Evolutionary conservation across 2,888 invertebrate species (phyloP), one percentile per base, ranked within the genome.

Genomic region (Drosophila mimica): DNA sequence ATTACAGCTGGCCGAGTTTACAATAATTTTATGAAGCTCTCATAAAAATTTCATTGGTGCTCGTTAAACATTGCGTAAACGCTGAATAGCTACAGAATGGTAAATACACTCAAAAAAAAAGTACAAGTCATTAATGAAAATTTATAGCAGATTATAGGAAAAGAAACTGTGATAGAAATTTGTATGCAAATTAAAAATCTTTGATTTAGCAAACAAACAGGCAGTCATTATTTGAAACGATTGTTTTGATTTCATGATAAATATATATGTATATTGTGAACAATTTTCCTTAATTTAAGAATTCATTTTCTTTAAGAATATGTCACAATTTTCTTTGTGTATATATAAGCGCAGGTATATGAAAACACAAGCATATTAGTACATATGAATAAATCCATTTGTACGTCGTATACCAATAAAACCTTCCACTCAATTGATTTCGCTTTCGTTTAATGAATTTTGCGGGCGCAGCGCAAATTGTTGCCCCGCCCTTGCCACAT

Each of bases 401-500:
- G 53, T 61, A 30, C 43, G 53, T 46, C 28, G 48, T 53, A 52
- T 58, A 63, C 51, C 43, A 59, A 74, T 70, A 76, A 80, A 82
- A 80, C 69, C 74, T 62, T 68, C 74, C 83, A 70, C 83, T 64
- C 82, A 82, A 82, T 82, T 82, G 82, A 86, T 83, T 82, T 82
- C 71, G 69, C 86, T 83, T 83, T 81, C 68, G 38, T 86, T 87
- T 86, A 82, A 82, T 81, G 87, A 83, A 78, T 86, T 83, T 78
- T 78, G 69, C 64, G 70, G 75, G 72, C 56, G 69, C 63, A 66
- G 59, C 73, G 57, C 52, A 70, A 74, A 64, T 79, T 79, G 49
- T 33, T 78, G 72, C 60, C 70, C 61, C 70, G 52, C 64, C 76
- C 57, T 34, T 43, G 25, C 25, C 25, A 25, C 48, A 58, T 62